Evolutionary conservation across 2,797 vertebrate species (phyloP).

Genomic region (Melopsittacus undulatus): DNA sequence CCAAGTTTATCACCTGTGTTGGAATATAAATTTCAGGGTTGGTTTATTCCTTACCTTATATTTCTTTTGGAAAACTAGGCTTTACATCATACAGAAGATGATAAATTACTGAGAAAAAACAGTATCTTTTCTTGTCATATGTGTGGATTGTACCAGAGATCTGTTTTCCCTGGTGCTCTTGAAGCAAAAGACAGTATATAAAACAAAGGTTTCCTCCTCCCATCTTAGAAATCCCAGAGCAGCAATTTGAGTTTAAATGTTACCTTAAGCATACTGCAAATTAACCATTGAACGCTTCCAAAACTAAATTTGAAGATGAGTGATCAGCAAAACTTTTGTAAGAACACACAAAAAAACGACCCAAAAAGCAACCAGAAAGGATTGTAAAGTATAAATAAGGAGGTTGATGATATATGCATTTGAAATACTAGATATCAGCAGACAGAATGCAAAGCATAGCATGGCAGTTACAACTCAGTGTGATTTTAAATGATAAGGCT

Average conservation of each 20-base stretch:
- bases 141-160: constrained; percentile 44
- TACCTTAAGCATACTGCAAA: constrained; percentile 48
- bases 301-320: constrained; percentile 58
- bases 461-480: constrained; percentile 34
- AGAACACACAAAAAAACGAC: neutral
- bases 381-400: neutral
- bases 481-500: constrained; percentile 58
- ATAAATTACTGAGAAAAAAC: constrained; percentile 69
- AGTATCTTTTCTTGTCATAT: constrained; percentile 58
- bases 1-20: neutral
- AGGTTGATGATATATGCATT: constrained; percentile 10
- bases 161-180: constrained; percentile 36
- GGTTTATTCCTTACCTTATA: constrained; percentile 30
- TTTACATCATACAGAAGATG: constrained; percentile 72
- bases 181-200: constrained; percentile 21
- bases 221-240: constrained; percentile 17
- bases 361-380: neutral
- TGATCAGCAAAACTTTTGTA: constrained; percentile 41
- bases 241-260: constrained; percentile 45
- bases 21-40: constrained; percentile 27
- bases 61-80: constrained; percentile 71
- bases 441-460: constrained; percentile 49
- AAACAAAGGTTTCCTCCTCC: constrained; percentile 36
- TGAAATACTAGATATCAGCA: constrained; percentile 38
- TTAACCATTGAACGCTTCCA: constrained; percentile 35